Evolutionary conservation across 2,797 vertebrate species (phyloP), one percentile per base, ranked within the genome.

Genomic region (Nannoperca obscura): DNA sequence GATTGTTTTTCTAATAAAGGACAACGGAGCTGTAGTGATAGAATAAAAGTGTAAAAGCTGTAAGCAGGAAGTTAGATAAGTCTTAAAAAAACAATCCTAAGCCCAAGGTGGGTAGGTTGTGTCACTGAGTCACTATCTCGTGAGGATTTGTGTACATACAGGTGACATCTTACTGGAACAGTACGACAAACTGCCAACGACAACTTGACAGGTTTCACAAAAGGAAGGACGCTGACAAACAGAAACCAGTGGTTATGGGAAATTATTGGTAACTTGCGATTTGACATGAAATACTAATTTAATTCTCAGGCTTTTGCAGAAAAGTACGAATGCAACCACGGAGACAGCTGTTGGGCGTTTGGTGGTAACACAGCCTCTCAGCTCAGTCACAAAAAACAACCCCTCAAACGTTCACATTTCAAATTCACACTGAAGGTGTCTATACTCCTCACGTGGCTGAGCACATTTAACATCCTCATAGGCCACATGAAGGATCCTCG

Each of bases 101-200:
- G 6, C 7, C 30, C n/a, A 46, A 52, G 24, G 36, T 40, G 22
- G 54, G 54, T 54, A 38, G 11, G 12, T 57, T 38, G 14, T 34
- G 17, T 71, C 30, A 49, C 54, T 55, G 2, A 24, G 17, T 76
- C 49, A 24, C 4, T 50, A 20, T 24, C 14, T n/a, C 47, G 27
- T 40, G 0, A 49, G 30, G 0, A 38, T 74, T 34, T 66, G 44
- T 54, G 13, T 50, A 19, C 24, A 12, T 60, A 17, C 32, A 40
- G 36, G 20, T 57, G 17, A 49, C 36, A 19, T 58, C 19, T 10
- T 36, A 60, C 38, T 36, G 32, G 68, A 60, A 34, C 7, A 50
- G 36, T 15, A 12, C 59, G 72, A 81, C 77, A 74, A 46, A 42
- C 52, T 61, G 66, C 74, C 76, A 80, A 76, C 68, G 73, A 73